Evolutionary conservation across 2,888 invertebrate genomes (phyloP), one percentile per base, ranked within the genome.

Genomic region (Adela reaumurella): DNA sequence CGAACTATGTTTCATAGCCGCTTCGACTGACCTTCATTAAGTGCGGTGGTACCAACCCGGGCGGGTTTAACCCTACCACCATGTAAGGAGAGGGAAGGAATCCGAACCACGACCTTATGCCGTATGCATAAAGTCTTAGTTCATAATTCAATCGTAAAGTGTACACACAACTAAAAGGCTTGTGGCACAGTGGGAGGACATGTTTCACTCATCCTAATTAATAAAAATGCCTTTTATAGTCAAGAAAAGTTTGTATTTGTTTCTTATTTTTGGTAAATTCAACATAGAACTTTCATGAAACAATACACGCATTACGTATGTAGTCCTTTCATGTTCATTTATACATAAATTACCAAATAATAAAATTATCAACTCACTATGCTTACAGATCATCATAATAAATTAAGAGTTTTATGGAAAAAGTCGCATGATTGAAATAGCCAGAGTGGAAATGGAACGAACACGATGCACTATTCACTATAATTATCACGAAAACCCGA

Each of bases 181-280:
- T n/a, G n/a, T n/a, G n/a, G n/a, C n/a, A n/a, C n/a, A n/a, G n/a
- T n/a, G n/a, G n/a, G n/a, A n/a, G n/a, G n/a, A n/a, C n/a, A n/a
- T n/a, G n/a, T n/a, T n/a, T n/a, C n/a, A n/a, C n/a, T n/a, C n/a
- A n/a, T n/a, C n/a, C n/a, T n/a, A n/a, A n/a, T n/a, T n/a, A 17
- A 43, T 43, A 43, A 43, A 17, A n/a, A 4, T 8, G 43, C 17
- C 4, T 43, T 14, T 43, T 3, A 43, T 16, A 35, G 35, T 35
- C 35, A 35, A 35, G 35, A 35, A 35, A 8, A 14, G 35, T 14
- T 24, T 35, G 35, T 76, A 76, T 74, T 71, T 62, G 65, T 64
- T 67, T 70, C 70, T 72, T 68, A 72, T 76, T 77, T 78, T 78
- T 77, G 77, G 77, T 74, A 74, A 74, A 73, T 17, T 72, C 74